Evolutionary conservation across 2,797 vertebrate genomes (phyloP).

Genomic region (Furcifer pardalis): DNA sequence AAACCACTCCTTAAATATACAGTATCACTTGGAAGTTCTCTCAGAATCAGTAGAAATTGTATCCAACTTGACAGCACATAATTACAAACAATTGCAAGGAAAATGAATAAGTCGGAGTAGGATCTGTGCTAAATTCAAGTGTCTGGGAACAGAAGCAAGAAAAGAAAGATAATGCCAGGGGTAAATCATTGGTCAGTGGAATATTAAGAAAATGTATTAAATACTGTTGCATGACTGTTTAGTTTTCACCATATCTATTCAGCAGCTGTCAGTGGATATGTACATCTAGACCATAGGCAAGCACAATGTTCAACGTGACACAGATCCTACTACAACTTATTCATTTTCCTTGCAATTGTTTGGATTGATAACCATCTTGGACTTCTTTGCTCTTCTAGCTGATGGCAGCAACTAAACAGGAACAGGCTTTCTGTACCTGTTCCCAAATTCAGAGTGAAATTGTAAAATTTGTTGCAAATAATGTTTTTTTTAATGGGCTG

Average conservation of each 20-base stretch:
- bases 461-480: not conserved
- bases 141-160: not conserved
- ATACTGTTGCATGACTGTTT: not conserved
- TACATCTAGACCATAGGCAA: not conserved
- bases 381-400: not conserved
- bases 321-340: not conserved
- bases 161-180: not conserved
- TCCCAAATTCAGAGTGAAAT: not conserved
- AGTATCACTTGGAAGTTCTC: too few species aligned
- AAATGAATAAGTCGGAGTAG: too few species aligned
- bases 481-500: not conserved
- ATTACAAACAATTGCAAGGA: too few species aligned
- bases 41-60: too few species aligned
- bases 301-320: not conserved
- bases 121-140: not conserved
- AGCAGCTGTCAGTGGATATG: not conserved
- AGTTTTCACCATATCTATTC: too few species aligned
- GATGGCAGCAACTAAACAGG: not conserved
- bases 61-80: too few species aligned
- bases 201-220: not conserved
- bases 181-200: not conserved
- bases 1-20: too few species aligned
- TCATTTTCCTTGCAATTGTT: too few species aligned
- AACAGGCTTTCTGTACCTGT: not conserved
- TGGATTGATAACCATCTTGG: not conserved